Conservation (phyloP, 2,797 vertebrate genomes). For the Myotis planiceps region DNA sequence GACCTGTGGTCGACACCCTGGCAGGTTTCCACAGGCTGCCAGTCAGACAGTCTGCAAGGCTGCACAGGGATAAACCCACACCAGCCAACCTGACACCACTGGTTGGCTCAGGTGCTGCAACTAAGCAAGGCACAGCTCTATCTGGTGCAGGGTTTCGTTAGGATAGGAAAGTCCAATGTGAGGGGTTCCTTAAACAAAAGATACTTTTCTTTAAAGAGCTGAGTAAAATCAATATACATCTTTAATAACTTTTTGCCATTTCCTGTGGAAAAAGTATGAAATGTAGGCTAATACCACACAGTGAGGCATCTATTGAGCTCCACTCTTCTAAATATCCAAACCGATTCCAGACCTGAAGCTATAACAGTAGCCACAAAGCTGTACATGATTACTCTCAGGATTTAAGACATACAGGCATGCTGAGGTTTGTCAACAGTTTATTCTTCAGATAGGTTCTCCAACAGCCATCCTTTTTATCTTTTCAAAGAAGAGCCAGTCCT, state of each 20-base stretch:
- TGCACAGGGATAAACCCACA: not conserved
- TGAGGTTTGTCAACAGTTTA: too few relatives aligned
- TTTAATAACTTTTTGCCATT: not conserved
- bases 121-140: not conserved
- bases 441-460: not conserved
- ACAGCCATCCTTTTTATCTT: not conserved
- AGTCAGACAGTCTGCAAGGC: not conserved
- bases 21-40: not conserved
- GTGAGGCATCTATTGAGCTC: not conserved
- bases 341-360: not conserved
- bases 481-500: not conserved
- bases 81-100: not conserved
- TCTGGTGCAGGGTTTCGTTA: not conserved
- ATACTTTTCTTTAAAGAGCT: not conserved
- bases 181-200: not conserved
- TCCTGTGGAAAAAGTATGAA: not conserved
- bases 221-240: not conserved
- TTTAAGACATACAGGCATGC: rapidly evolving
- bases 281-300: not conserved
- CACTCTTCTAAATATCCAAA: not conserved
- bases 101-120: not conserved
- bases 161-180: not conserved
- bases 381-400: not conserved
- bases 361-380: not conserved
- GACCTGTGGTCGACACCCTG: not conserved